A percentile compares a stretch with the other conserved stretches of the same genome.
Evolutionary conservation across 2,888 invertebrate species (phyloP).

Genomic region (Slavum lentiscoides): DNA sequence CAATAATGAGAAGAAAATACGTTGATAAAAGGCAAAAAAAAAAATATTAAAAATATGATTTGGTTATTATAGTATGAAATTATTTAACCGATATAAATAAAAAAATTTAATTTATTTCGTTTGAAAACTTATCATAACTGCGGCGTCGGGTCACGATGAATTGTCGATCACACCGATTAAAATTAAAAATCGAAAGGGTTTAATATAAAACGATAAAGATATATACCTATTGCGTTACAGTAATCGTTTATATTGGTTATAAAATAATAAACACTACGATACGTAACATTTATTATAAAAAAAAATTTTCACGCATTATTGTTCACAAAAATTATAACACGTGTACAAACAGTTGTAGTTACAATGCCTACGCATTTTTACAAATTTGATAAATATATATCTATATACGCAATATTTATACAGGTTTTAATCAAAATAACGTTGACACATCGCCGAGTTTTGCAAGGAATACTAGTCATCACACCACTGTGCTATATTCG

Average conservation of each 20-base stretch:
- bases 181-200: background rate
- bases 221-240: too few relatives aligned
- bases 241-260: background rate
- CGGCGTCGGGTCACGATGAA: too few relatives aligned
- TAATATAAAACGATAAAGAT: background rate
- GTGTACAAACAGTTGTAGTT: constrained; percentile 21
- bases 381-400: background rate
- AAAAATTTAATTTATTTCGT: too few relatives aligned
- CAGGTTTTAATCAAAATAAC: constrained; percentile 27
- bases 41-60: too few relatives aligned
- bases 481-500: background rate
- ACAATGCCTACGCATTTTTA: background rate
- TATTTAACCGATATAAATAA: too few relatives aligned
- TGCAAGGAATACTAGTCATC: background rate
- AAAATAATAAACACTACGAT: too few relatives aligned
- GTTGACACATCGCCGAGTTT: background rate
- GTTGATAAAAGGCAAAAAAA: too few relatives aligned
- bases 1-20: too few relatives aligned
- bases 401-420: background rate
- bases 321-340: background rate
- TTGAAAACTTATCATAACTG: too few relatives aligned
- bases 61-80: too few relatives aligned
- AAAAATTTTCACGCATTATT: background rate
- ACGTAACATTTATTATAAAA: background rate
- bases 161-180: background rate